A percentile compares a stretch with the other conserved stretches of the same genome.
phyloP scores from a whole-genome alignment of 1,140 invertebrate genomes.

The Oedothorax gibbosus region DNA sequence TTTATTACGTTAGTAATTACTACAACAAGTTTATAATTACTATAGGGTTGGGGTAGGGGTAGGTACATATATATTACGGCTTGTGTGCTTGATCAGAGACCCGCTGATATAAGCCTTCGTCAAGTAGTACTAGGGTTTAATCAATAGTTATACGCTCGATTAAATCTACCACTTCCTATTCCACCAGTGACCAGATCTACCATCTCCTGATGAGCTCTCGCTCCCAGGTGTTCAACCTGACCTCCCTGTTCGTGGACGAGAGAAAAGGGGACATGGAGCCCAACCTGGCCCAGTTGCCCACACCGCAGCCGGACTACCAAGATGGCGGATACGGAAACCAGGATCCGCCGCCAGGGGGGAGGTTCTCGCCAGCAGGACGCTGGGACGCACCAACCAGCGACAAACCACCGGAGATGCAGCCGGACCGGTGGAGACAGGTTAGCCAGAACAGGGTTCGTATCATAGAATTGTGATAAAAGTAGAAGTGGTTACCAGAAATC shows the following conservation, averaged over 20 bases:
- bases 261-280: constrained; percentile 60
- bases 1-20: too few relatives aligned
- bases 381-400: constrained; percentile 41
- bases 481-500: neutral
- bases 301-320: constrained; percentile 36
- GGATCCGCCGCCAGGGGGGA: neutral
- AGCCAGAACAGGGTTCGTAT: neutral
- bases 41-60: too few relatives aligned
- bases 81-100: too few relatives aligned
- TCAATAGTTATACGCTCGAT: too few relatives aligned
- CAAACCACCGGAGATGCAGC: constrained; percentile 2
- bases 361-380: constrained; percentile 34
- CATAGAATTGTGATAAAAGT: neutral
- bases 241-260: constrained; percentile 61
- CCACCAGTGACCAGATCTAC: constrained; percentile 57
- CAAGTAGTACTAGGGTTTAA: too few relatives aligned
- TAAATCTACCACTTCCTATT: neutral
- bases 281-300: constrained; percentile 45
- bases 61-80: too few relatives aligned
- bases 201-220: constrained; percentile 47
- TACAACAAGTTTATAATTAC: too few relatives aligned
- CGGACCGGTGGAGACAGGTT: constrained; percentile 34
- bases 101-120: too few relatives aligned
- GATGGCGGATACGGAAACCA: constrained; percentile 10
- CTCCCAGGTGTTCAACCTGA: constrained; percentile 59